These are phyloP conservation scores for rabbit (Oryctolagus cuniculus) DNA, from an alignment of 2,113 vertebrate species.

Conservation along the genomic window DNA sequence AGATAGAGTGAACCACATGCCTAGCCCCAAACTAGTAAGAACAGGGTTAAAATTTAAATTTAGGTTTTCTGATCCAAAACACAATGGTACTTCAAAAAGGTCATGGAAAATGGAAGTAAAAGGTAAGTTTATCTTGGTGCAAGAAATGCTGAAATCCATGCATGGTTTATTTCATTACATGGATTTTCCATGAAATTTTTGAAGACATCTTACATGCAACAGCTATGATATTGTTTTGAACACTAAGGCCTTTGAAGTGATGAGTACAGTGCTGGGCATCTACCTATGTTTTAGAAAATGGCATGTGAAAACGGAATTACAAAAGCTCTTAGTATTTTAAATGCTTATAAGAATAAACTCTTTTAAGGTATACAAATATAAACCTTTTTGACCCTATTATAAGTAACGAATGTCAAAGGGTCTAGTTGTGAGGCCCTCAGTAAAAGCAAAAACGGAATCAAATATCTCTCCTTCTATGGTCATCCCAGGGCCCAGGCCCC, in stretches of 20 bases:
- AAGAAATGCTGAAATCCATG: too few species aligned
- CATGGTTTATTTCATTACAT: too few species aligned
- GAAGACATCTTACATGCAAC: background rate
- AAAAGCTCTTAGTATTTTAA: slow-evolving; percentile 5
- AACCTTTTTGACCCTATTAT: background rate
- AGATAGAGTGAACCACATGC: background rate
- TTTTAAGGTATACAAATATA: background rate
- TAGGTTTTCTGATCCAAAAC: background rate
- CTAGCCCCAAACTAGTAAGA: background rate
- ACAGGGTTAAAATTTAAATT: background rate
- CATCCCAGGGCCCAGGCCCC: accelerated
- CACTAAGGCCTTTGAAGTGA: background rate
- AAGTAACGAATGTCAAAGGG: background rate
- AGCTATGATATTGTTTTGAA: background rate
- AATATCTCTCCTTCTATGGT: background rate
- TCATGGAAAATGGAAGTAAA: too few species aligned
- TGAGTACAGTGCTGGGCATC: background rate
- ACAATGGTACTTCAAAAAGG: too few species aligned
- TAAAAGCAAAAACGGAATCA: background rate
- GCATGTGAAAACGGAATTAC: background rate
- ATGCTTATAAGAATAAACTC: background rate
- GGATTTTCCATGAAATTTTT: too few species aligned
- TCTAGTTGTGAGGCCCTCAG: background rate
- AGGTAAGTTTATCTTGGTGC: too few species aligned
- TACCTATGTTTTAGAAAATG: background rate